phyloP scores from a whole-genome alignment of 2,113 vertebrate species.

The Pongo pygmaeus region DNA sequence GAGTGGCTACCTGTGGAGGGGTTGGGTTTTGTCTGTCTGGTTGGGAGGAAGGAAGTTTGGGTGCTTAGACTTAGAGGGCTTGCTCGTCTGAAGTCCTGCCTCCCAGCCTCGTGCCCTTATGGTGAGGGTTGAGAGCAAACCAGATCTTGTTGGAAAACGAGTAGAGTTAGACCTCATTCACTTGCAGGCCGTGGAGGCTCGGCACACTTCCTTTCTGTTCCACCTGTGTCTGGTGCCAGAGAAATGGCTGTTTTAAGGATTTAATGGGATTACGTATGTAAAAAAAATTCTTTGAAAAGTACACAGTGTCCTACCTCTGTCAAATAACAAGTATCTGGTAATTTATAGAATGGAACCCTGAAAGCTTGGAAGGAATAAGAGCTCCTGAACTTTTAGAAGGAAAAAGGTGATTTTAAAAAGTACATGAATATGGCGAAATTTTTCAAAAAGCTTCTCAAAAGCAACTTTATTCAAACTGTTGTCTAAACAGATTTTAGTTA shows the following conservation, averaged over 20 bases:
- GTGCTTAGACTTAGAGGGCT: neutral
- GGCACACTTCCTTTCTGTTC: neutral
- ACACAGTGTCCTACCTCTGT: neutral
- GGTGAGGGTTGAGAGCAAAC: neutral
- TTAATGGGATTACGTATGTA: neutral
- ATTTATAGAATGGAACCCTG: neutral
- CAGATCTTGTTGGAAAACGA: neutral
- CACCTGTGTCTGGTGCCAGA: neutral
- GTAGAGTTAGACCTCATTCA: fast-evolving
- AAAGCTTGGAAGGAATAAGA: neutral
- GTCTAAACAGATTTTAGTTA: constrained; percentile 23
- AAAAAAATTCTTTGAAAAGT: constrained; percentile 8
- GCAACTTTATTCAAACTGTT: neutral
- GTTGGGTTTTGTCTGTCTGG: neutral
- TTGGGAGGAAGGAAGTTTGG: neutral
- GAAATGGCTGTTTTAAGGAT: neutral
- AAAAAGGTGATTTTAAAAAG: neutral
- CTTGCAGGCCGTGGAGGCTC: neutral
- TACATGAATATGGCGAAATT: neutral
- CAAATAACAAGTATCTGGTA: neutral
- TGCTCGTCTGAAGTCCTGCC: neutral
- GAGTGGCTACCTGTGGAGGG: neutral
- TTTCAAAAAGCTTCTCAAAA: neutral
- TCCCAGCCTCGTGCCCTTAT: neutral
- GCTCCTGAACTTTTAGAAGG: neutral